phyloP scores from a whole-genome alignment of 2,797 vertebrate genomes.

The Hoplostethus atlanticus region DNA sequence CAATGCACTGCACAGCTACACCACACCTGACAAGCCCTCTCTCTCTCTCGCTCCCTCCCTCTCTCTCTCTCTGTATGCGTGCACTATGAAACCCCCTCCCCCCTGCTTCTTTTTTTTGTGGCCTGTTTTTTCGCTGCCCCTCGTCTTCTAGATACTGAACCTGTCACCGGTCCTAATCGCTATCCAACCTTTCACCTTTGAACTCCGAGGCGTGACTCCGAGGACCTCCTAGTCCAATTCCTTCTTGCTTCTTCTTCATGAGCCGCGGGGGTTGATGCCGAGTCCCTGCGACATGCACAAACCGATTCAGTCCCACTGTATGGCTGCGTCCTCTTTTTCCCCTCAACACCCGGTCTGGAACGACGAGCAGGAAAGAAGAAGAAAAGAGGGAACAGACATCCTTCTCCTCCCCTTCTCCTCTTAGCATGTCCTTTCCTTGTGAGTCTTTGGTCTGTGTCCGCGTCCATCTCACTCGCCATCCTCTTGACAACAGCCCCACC shows the following conservation, averaged over 20 bases:
- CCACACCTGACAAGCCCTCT: slow-evolving; percentile 59
- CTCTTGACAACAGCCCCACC: slow-evolving; percentile 71
- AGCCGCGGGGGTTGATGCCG: neutral
- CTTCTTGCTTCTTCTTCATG: neutral
- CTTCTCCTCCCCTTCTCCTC: slow-evolving; percentile 45
- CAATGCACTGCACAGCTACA: slow-evolving; percentile 56
- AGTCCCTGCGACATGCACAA: slow-evolving; percentile 11
- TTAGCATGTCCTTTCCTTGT: slow-evolving; percentile 56
- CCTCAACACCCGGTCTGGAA: slow-evolving; percentile 2
- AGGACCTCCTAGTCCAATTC: neutral
- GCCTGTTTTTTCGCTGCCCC: too few species aligned
- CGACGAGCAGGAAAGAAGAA: slow-evolving; percentile 28
- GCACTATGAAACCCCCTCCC: slow-evolving; percentile 8
- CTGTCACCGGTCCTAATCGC: neutral
- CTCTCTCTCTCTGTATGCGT: slow-evolving; percentile 13
- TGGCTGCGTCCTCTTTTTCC: neutral
- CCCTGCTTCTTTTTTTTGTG: too few species aligned
- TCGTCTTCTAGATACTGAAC: neutral
- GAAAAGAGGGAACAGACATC: slow-evolving; percentile 32
- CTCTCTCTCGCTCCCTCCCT: slow-evolving; percentile 5
- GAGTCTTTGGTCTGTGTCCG: slow-evolving; percentile 49
- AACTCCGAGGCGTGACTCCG: slow-evolving; percentile 8
- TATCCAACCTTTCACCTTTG: slow-evolving; percentile 14
- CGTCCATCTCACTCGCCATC: slow-evolving; percentile 39
- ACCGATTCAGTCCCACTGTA: neutral